phyloP scores from a whole-genome alignment of 2,888 invertebrate species.

The Serrognathus titanus region DNA sequence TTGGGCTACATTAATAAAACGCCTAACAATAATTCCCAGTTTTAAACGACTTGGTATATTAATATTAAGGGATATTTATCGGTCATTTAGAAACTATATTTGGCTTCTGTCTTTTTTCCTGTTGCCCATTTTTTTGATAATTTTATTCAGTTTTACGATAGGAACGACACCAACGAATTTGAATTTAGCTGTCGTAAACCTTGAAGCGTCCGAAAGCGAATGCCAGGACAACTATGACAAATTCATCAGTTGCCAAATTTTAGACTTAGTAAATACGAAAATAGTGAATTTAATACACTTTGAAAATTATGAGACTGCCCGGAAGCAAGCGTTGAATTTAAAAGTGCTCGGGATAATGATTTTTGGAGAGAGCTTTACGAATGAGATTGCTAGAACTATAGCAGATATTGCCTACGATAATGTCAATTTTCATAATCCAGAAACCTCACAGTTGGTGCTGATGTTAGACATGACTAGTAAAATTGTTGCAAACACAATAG shows the following conservation, averaged over 20 bases:
- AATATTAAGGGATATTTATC: constrained; percentile 12
- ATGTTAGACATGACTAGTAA: constrained; percentile 21
- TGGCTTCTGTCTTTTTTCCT: constrained; percentile 15
- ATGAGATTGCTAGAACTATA: constrained; percentile 17
- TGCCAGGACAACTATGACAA: constrained; percentile 2
- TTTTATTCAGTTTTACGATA: constrained; percentile 19
- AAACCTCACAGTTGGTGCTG: constrained; percentile 13
- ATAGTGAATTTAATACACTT: constrained; percentile 10
- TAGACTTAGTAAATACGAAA: constrained; percentile 15
- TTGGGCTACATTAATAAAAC: constrained; percentile 1
- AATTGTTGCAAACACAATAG: constrained; percentile 21
- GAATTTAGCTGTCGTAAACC: constrained; percentile 19
- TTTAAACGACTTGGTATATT: constrained; percentile 11
- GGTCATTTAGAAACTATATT: constrained; percentile 14
- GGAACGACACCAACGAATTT: constrained; percentile 21
- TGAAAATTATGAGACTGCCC: constrained; percentile 8
- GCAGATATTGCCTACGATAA: constrained; percentile 10
- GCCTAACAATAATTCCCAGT: constrained; percentile 8
- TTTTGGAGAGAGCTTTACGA: constrained; percentile 16
- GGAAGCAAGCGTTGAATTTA: constrained; percentile 15
- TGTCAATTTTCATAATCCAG: constrained; percentile 3
- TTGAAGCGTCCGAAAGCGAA: constrained; percentile 14
- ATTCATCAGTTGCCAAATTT: constrained; percentile 21
- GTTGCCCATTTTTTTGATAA: constrained; percentile 18
- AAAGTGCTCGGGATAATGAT: constrained; percentile 20